These are phyloP conservation scores for Acipenser oxyrinchus DNA, from an alignment of 2,797 vertebrate genomes.

Conservation along the genomic window DNA sequence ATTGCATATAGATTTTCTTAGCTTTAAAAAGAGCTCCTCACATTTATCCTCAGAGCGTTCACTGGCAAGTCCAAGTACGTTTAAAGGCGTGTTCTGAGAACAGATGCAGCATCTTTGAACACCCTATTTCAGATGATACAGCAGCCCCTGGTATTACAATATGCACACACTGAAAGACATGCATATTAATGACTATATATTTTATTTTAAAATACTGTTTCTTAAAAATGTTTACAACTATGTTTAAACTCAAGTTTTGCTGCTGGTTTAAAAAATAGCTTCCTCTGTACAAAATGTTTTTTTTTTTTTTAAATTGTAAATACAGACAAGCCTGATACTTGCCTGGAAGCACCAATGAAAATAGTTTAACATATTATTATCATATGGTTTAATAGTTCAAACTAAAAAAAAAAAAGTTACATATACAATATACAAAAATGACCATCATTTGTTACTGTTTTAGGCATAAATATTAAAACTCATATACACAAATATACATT, in stretches of 20 bases:
- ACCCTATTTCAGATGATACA: no score
- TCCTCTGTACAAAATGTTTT: slow-evolving; percentile 50
- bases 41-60: no score
- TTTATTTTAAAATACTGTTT: no score
- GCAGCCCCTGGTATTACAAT: no score
- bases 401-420: slow-evolving; percentile 47
- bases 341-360: slow-evolving; percentile 54
- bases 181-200: no score
- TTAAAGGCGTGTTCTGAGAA: no score
- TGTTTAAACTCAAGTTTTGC: background rate
- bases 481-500: slow-evolving; percentile 80
- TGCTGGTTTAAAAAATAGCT: slow-evolving; percentile 36
- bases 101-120: no score
- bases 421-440: slow-evolving; percentile 65
- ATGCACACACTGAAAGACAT: no score
- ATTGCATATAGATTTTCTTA: no score
- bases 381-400: slow-evolving; percentile 37
- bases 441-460: slow-evolving; percentile 56
- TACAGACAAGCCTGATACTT: slow-evolving; percentile 36
- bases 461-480: slow-evolving; percentile 64
- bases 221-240: background rate
- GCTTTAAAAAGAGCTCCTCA: no score
- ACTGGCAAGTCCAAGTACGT: no score
- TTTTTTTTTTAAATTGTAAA: slow-evolving; percentile 24
- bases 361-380: slow-evolving; percentile 51